Evolutionary conservation across 30 jellyfish, hydroid and myxozoan species (phyloP).

Genomic region (Aurelia aurita): DNA sequence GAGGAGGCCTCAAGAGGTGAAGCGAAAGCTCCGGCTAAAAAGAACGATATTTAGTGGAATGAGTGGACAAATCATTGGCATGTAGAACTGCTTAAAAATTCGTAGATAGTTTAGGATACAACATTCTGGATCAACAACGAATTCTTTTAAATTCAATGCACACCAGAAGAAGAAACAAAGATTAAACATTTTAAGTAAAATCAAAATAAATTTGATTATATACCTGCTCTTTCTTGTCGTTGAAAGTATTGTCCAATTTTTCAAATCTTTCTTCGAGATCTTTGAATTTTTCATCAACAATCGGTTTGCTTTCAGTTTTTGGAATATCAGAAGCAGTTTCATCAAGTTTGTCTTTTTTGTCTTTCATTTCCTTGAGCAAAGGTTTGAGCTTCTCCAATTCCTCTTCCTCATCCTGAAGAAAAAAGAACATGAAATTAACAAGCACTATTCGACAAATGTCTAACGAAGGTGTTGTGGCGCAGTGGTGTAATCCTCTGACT

Average conservation of each 20-base stretch:
- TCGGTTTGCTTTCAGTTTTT: slow-evolving; percentile 57
- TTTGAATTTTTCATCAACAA: slow-evolving; percentile 55
- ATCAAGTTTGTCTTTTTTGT: slow-evolving; percentile 26
- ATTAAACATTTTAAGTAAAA: no score
- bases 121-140: no score
- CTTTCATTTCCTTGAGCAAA: slow-evolving; percentile 29
- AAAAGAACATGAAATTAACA: neutral
- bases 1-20: no score
- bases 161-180: no score
- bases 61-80: no score
- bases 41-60: no score
- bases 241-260: slow-evolving; percentile 28
- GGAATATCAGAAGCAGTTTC: slow-evolving; percentile 52
- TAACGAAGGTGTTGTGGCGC: no score
- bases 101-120: no score
- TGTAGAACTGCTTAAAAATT: no score
- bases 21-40: no score
- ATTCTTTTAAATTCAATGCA: no score
- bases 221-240: slow-evolving; percentile 69
- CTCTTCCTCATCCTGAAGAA: slow-evolving; percentile 51
- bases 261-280: slow-evolving; percentile 59
- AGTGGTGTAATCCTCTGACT: no score
- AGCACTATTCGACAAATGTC: neutral
- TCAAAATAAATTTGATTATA: neutral
- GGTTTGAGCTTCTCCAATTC: slow-evolving; percentile 71